Conservation (phyloP, 2,113 vertebrate genomes). For the Saguinus midas region DNA sequence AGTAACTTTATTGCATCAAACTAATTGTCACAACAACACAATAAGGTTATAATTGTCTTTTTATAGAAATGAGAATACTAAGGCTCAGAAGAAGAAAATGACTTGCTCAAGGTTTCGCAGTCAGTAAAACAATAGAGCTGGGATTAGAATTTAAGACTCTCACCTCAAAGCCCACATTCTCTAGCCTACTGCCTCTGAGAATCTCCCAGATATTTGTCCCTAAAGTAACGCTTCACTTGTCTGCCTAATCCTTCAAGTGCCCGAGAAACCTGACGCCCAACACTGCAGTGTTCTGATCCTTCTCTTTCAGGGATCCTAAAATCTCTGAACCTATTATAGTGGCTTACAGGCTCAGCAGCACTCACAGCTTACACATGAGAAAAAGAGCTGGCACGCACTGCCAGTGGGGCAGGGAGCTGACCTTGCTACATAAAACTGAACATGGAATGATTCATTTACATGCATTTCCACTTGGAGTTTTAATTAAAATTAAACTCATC, state of each 20-base stretch:
- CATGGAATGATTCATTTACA: not conserved
- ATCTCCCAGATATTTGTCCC: not conserved
- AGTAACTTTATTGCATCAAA: not conserved
- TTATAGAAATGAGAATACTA: not conserved
- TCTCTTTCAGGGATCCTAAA: not conserved
- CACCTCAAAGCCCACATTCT: not conserved
- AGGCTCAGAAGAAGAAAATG: not conserved
- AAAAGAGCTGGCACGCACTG: not conserved
- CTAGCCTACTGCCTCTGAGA: not conserved
- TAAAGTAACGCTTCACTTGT: not conserved
- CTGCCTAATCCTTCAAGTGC: not conserved
- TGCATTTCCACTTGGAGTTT: not conserved
- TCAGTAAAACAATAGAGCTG: not conserved
- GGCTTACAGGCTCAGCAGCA: not conserved
- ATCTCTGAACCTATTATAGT: not conserved
- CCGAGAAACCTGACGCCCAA: not conserved
- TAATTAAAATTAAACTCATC: not conserved
- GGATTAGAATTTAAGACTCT: not conserved
- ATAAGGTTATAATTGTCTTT: not conserved
- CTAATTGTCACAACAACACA: not conserved
- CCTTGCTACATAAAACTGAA: not conserved
- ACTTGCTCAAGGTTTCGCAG: not conserved
- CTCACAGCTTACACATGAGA: not conserved
- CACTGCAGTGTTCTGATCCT: not conserved
- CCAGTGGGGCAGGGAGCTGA: not conserved